Percentiles rank a stretch among this genome's conserved stretches.
phyloP scores from a whole-genome alignment of 1,140 invertebrate genomes.

The Dryas iulia region DNA sequence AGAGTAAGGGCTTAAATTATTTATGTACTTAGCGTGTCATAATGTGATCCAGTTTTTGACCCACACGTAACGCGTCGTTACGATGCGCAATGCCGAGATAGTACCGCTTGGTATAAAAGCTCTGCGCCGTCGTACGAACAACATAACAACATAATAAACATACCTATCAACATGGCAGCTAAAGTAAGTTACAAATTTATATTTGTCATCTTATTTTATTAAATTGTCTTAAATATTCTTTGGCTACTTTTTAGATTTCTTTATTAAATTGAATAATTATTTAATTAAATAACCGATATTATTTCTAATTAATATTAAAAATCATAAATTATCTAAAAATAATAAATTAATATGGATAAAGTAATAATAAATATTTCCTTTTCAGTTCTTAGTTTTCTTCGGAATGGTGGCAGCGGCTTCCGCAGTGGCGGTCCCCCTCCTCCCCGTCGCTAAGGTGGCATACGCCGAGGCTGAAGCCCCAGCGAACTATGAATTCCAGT shows the following conservation, averaged over 20 bases:
- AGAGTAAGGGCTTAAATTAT: constrained; percentile 15
- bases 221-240: no score
- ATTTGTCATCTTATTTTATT: neutral
- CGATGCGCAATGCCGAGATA: constrained; percentile 28
- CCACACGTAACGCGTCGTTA: constrained; percentile 24
- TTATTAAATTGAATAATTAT: no score
- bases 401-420: constrained; percentile 52
- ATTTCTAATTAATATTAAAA: neutral
- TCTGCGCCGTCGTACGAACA: constrained; percentile 26
- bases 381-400: constrained; percentile 57
- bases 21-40: constrained; percentile 12
- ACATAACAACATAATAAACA: constrained; percentile 48
- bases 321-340: neutral
- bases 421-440: constrained; percentile 41
- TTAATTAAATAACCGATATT: neutral
- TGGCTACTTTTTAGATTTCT: no score
- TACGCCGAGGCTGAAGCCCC: constrained; percentile 78
- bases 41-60: constrained; percentile 49
- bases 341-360: neutral
- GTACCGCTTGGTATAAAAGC: constrained; percentile 52
- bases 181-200: constrained; percentile 46
- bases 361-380: constrained; percentile 11
- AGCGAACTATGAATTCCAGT: constrained; percentile 85
- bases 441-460: constrained; percentile 44
- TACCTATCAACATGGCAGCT: constrained; percentile 55